Evolutionary conservation across 2,797 vertebrate species (phyloP).

Genomic region (Diplodus puntazzo): DNA sequence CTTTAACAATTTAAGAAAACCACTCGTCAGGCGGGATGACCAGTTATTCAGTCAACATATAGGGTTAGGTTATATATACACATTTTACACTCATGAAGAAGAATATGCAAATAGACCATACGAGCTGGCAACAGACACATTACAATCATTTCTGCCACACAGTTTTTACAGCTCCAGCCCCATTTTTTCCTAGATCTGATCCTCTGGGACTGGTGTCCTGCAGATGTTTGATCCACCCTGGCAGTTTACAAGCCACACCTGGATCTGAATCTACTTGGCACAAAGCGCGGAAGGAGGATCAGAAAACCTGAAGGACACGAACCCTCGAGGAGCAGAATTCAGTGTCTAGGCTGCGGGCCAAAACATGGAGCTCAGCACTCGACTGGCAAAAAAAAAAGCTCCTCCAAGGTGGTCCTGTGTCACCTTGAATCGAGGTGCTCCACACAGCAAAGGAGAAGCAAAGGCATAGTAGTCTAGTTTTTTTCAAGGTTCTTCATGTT

Average conservation of each 20-base stretch:
- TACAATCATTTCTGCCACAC: background rate
- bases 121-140: background rate
- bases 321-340: conserved; percentile 29
- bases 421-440: conserved; percentile 46
- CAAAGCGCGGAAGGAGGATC: conserved; percentile 35
- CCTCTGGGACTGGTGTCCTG: conserved; percentile 25
- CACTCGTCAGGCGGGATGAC: background rate
- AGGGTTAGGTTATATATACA: background rate
- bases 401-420: conserved; percentile 42
- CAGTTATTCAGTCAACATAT: background rate
- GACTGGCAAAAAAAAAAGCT: conserved; percentile 13
- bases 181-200: background rate
- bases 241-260: conserved; percentile 45
- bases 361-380: conserved; percentile 41
- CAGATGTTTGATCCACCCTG: conserved; percentile 46
- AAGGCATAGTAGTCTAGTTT: background rate
- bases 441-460: conserved; percentile 8
- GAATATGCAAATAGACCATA: too few species aligned
- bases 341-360: conserved; percentile 58
- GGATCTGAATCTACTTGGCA: conserved; percentile 36
- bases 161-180: too few species aligned
- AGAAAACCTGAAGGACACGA: conserved; percentile 54
- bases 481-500: conserved; percentile 29
- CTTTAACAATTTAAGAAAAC: background rate
- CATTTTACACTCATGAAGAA: background rate